Evolutionary conservation across 2,113 vertebrate species (phyloP).

Genomic region (Sebastes schlegelii): DNA sequence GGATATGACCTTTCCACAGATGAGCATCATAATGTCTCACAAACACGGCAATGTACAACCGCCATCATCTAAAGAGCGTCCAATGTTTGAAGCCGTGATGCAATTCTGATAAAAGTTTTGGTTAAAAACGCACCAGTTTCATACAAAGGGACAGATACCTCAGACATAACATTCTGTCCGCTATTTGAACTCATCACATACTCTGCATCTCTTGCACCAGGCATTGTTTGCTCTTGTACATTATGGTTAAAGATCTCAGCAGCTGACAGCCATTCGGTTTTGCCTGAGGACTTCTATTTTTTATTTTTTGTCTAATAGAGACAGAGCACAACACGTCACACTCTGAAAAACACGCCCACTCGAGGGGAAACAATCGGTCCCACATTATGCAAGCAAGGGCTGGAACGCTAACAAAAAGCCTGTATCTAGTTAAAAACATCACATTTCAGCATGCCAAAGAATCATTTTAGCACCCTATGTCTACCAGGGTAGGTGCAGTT

Average conservation of each 20-base stretch:
- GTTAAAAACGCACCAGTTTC: neutral
- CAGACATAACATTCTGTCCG: neutral
- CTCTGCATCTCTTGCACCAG: neutral
- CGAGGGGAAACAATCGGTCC: too few species aligned
- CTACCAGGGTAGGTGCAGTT: too few species aligned
- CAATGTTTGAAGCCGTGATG: neutral
- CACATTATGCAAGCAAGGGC: too few species aligned
- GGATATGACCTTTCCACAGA: conserved; percentile 79
- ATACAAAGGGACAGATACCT: neutral
- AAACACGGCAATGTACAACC: conserved; percentile 29
- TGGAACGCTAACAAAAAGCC: too few species aligned
- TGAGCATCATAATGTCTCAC: conserved; percentile 69
- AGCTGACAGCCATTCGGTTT: neutral
- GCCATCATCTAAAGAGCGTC: conserved; percentile 30
- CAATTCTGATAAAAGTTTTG: conserved; percentile 3
- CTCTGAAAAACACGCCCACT: too few species aligned
- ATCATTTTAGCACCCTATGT: too few species aligned
- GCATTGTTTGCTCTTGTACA: neutral
- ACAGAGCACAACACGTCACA: too few species aligned
- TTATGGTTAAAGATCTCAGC: neutral
- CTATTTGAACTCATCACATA: neutral
- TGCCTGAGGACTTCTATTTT: neutral
- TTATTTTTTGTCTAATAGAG: neutral
- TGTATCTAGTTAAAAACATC: too few species aligned
- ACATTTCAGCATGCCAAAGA: too few species aligned